Evolutionary conservation across 2,113 vertebrate species (phyloP).

Genomic region (Alexandromys fortis): DNA sequence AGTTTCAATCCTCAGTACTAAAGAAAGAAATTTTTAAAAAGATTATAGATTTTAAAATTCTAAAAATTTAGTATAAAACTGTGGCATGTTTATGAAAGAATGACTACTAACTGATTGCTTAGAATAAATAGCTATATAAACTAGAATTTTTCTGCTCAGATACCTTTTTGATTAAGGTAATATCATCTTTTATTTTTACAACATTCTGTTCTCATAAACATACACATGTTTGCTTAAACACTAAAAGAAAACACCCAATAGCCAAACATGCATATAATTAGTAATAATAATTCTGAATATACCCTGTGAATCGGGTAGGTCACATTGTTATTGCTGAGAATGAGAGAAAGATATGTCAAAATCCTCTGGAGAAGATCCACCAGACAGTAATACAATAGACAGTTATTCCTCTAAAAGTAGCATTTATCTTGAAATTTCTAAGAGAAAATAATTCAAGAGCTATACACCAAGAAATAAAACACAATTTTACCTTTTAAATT

Average conservation of each 20-base stretch:
- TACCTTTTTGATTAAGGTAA: neutral
- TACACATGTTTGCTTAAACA: neutral
- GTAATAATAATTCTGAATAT: neutral
- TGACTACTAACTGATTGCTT: neutral
- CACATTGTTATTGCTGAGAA: neutral
- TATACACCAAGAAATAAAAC: neutral
- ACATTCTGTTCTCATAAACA: neutral
- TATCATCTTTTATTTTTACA: neutral
- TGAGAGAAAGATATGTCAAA: neutral
- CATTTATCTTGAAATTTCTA: neutral
- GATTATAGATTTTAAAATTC: neutral
- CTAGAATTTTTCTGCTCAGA: neutral
- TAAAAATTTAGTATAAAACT: neutral
- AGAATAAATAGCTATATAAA: conserved; percentile 2
- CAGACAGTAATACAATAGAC: neutral
- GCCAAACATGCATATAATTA: neutral
- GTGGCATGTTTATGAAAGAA: neutral
- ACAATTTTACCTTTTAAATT: conserved; percentile 34
- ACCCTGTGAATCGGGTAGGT: neutral
- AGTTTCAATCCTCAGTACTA: neutral
- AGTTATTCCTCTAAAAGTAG: conserved; percentile 24
- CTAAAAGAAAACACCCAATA: neutral
- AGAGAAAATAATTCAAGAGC: neutral
- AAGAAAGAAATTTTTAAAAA: neutral
- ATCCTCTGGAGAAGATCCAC: neutral